These are phyloP conservation scores for Azemiops feae DNA, from an alignment of 2,113 vertebrate genomes.

Conservation along the genomic window DNA sequence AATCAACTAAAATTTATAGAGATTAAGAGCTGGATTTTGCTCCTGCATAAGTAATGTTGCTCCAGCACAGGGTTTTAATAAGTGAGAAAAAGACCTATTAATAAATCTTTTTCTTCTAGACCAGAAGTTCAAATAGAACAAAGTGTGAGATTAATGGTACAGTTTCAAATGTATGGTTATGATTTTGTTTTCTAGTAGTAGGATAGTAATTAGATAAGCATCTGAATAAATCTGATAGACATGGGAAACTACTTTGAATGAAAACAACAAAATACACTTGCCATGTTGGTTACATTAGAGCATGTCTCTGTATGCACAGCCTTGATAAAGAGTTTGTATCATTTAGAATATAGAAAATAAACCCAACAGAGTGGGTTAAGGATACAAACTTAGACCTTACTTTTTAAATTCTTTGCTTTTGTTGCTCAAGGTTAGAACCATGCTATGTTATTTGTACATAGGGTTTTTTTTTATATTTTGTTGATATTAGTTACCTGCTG, in stretches of 20 bases:
- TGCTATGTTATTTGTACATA: constrained; percentile 54
- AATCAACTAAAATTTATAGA: not conserved
- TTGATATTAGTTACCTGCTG: constrained; percentile 72
- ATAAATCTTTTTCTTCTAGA: not conserved
- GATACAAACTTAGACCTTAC: constrained; percentile 39
- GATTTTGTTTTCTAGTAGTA: not conserved
- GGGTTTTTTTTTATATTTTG: constrained; percentile 53
- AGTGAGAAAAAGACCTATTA: not conserved
- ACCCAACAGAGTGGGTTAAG: constrained; percentile 18
- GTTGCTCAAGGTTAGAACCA: constrained; percentile 51
- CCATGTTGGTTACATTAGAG: not conserved
- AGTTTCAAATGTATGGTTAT: not conserved
- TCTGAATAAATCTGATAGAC: not conserved
- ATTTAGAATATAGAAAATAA: constrained; percentile 37
- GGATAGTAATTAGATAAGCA: not conserved
- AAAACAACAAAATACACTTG: not conserved
- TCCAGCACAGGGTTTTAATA: not conserved
- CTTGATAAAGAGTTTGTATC: constrained; percentile 42
- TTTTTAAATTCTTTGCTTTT: constrained; percentile 58
- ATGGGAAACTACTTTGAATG: not conserved
- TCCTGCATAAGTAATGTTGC: not conserved
- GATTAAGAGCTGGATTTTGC: not conserved
- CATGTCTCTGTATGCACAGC: not conserved
- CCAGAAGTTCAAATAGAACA: not conserved
- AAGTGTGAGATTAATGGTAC: not conserved